Base-by-base conservation (phyloP, 64 coral and sea anemone species). In the Porites lutea region DNA sequence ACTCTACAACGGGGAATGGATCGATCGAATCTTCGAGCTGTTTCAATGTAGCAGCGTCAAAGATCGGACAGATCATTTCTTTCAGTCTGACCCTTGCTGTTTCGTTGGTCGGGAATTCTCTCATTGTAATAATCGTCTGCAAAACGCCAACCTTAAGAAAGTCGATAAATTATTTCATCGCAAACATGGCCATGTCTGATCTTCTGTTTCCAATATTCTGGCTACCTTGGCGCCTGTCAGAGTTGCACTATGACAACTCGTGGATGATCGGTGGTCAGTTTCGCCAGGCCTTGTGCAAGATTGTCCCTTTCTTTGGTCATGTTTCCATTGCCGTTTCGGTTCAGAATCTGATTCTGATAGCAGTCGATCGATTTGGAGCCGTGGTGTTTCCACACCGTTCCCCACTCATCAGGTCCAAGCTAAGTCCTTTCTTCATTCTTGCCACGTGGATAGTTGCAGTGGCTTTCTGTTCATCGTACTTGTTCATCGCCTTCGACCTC, bases 101-200 rank as follows among this genome's bases (percentile, higher is more conserved):
- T 6, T n/a, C n/a, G n/a, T n/a, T n/a, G n/a, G n/a, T n/a, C n/a
- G n/a, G n/a, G n/a, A n/a, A n/a, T n/a, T n/a, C 37, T 44, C 47
- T 73, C 12, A 73, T 73, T 44, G 71, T 22, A 73, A 73, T 73
- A 0, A 73, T 73, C 15, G 23, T 73, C 71, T 73, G 14, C 71
- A 48, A 75, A 14, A 75, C 45, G 46, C 45, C 45, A 49, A 71
- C 67, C 19, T 23, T 71, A 22, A n/a, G n/a, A 71, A 71, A 2
- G 27, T 10, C 21, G 23, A 23, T 7, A n/a, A 71, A 71, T 22
- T 71, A 71, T 10, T 71, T 71, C 20, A 71, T 71, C 45, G 72
- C 48, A 15, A 75, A 75, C 72, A 75, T 75, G 72, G 72, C 72
- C 48, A 46, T 50, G 45, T 75, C 72, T 8, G 72, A 75, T 48